A percentile compares a stretch with the other conserved stretches of the same genome.
Evolutionary conservation across 2,797 vertebrate genomes (phyloP).

Genomic region (Pterois miles): DNA sequence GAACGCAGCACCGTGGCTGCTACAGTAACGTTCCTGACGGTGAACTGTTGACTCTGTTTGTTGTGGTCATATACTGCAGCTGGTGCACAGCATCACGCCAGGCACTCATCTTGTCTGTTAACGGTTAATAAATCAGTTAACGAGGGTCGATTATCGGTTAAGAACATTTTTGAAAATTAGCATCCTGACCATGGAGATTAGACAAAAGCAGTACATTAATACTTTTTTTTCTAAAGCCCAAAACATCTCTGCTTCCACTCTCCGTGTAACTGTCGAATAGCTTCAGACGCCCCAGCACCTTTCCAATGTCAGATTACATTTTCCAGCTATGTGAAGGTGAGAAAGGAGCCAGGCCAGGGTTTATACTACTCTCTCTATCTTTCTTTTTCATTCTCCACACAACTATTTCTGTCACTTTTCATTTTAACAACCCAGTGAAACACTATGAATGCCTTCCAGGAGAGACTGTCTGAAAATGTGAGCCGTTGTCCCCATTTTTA

Average conservation of each 20-base stretch:
- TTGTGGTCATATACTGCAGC: no score
- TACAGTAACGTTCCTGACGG: no score
- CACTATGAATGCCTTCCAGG: neutral
- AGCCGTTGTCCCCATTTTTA: neutral
- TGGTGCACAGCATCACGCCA: no score
- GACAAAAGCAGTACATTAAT: neutral
- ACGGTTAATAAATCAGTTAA: no score
- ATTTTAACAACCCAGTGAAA: neutral
- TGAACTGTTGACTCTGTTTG: no score
- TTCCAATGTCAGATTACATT: neutral
- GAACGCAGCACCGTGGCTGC: no score
- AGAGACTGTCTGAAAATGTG: neutral
- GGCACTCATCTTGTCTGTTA: no score
- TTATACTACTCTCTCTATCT: neutral
- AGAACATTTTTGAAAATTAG: no score
- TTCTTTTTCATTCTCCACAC: neutral
- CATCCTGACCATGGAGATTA: neutral
- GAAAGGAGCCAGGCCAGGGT: neutral
- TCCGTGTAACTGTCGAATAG: neutral
- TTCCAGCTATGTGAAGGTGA: neutral
- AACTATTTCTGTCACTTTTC: neutral
- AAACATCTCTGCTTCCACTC: slow-evolving; percentile 4
- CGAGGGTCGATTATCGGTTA: no score
- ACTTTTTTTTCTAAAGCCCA: neutral
- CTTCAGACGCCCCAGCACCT: neutral